Conservation (phyloP, 2,113 vertebrate species). For the Ictalurus punctatus region DNA sequence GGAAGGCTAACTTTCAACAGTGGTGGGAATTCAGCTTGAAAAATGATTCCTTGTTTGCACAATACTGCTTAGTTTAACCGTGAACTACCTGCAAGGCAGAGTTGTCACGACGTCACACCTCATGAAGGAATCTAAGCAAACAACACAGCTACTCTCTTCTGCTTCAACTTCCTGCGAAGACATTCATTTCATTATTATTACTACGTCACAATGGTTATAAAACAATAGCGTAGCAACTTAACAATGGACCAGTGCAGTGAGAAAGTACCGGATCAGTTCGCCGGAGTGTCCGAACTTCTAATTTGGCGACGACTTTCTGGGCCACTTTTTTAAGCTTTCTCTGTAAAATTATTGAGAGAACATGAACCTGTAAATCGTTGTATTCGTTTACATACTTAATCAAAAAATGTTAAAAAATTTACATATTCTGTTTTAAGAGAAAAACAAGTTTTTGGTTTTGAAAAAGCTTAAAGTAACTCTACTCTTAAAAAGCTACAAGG, state of each 20-base stretch:
- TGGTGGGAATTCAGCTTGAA: background rate
- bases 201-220: background rate
- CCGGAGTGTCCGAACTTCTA: constrained; percentile 83
- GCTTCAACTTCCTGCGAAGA: constrained; percentile 74
- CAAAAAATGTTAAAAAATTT: background rate
- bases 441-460: background rate
- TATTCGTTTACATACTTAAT: background rate
- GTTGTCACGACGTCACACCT: constrained; percentile 84
- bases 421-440: background rate
- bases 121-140: constrained; percentile 89
- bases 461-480: background rate
- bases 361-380: background rate
- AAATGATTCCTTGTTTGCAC: background rate
- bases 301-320: constrained; percentile 82
- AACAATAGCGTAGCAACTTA: background rate
- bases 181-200: background rate
- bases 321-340: constrained; percentile 80
- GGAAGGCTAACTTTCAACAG: background rate
- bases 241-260: background rate
- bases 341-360: constrained; percentile 64
- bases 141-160: constrained; percentile 83
- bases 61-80: background rate
- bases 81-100: constrained; percentile 86
- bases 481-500: background rate
- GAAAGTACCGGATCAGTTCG: constrained; percentile 72